Evolutionary conservation across 2,113 vertebrate species (phyloP).

Genomic region (Ctenomys sociabilis): DNA sequence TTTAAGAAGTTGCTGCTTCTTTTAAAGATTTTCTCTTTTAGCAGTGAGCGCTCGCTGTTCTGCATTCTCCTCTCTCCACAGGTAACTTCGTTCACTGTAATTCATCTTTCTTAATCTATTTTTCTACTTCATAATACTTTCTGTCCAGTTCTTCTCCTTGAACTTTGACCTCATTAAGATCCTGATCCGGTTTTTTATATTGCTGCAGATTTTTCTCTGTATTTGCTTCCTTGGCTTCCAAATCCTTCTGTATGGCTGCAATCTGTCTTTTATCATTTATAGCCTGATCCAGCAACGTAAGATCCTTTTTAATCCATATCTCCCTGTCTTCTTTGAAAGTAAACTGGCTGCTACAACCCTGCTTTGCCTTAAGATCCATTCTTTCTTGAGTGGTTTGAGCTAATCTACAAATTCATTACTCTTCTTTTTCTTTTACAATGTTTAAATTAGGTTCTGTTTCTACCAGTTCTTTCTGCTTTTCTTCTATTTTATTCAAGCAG

Average conservation of each 20-base stretch:
- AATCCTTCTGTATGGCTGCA: conserved; percentile 97
- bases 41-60: conserved; percentile 97
- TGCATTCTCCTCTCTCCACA: conserved; percentile 99
- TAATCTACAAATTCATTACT: conserved; percentile 94
- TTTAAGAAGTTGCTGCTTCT: conserved; percentile 98
- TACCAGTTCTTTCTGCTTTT: conserved; percentile 98
- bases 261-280: conserved; percentile 99
- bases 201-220: conserved; percentile 99
- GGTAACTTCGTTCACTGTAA: conserved; percentile 99
- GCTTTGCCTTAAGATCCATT: conserved; percentile 98
- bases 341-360: conserved; percentile 98
- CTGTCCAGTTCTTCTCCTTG: conserved; percentile 98
- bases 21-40: conserved; percentile 98
- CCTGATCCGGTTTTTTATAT: conserved; percentile 99
- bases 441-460: conserved; percentile 99
- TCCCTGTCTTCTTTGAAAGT: conserved; percentile 99
- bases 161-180: conserved; percentile 98
- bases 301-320: conserved; percentile 99
- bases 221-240: conserved; percentile 97
- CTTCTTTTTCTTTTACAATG: conserved; percentile 98
- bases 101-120: conserved; percentile 99
- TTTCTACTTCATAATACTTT: conserved; percentile 96
- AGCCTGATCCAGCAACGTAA: conserved; percentile 98
- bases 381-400: conserved; percentile 89
- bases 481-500: conserved; percentile 98